Conservation (phyloP, 2,888 invertebrate genomes). For the Melieria picta region DNA sequence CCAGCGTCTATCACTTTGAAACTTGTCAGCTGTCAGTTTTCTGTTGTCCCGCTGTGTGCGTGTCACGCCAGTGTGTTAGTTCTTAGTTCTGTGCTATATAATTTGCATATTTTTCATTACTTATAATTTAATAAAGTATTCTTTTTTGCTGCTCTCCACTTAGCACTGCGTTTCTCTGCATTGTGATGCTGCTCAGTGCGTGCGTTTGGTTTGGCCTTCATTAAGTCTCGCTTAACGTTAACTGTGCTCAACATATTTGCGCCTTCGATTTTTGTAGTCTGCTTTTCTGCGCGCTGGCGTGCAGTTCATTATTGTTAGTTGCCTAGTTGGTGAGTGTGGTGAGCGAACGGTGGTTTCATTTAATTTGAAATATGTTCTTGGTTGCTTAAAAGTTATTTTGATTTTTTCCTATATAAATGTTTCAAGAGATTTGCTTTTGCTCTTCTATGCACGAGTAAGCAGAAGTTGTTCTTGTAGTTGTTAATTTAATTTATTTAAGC, state of each 20-base stretch:
- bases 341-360: constrained; percentile 40
- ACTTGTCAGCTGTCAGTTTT: no score
- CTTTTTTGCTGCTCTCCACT: constrained; percentile 6
- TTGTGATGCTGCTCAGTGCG: not conserved
- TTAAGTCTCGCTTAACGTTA: constrained; percentile 9
- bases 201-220: not conserved
- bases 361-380: constrained; percentile 20
- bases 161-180: not conserved
- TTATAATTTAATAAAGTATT: constrained; percentile 26
- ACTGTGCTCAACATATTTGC: not conserved
- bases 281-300: not conserved
- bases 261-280: not conserved
- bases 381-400: constrained; percentile 18
- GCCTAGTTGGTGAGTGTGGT: constrained; percentile 16
- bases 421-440: constrained; percentile 25
- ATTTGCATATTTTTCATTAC: constrained; percentile 5
- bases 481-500: not conserved
- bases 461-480: constrained; percentile 3
- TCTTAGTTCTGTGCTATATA: not conserved
- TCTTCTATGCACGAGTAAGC: not conserved
- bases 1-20: no score
- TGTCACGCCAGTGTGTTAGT: no score
- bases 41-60: no score
- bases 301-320: not conserved
- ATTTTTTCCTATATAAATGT: constrained; percentile 25